Percentiles rank a stretch among this genome's conserved stretches.
phyloP scores from a whole-genome alignment of 2,797 vertebrate genomes.

The Enteromius trimaculatus region DNA sequence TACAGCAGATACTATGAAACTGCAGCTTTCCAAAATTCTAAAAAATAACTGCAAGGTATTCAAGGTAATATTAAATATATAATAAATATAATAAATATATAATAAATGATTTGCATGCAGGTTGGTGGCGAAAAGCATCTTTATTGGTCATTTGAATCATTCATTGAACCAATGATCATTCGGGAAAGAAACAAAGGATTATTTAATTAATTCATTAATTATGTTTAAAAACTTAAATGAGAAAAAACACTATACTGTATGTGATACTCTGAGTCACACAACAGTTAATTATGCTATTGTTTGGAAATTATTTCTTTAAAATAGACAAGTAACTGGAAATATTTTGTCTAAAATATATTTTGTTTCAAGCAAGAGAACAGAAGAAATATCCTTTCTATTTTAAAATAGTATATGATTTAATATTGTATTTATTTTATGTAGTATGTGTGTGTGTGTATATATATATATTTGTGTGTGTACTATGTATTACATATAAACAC shows the following conservation, averaged over 20 bases:
- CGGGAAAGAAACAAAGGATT: not conserved
- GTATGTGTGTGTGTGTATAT: no score
- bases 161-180: not conserved
- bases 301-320: no score
- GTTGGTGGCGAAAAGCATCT: not conserved
- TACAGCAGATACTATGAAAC: not conserved
- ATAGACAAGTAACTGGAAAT: no score
- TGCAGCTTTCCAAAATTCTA: not conserved
- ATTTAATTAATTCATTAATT: not conserved
- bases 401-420: no score
- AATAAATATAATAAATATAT: no score
- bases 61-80: not conserved
- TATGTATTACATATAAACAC: no score
- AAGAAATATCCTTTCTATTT: no score
- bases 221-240: not conserved
- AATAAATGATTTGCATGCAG: not conserved
- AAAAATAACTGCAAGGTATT: not conserved
- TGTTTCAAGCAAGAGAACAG: no score
- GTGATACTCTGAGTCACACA: not conserved
- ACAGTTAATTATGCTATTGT: no score
- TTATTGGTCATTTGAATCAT: not conserved
- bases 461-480: no score
- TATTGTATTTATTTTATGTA: no score
- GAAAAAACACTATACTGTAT: not conserved
- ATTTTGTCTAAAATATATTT: no score